phyloP scores from a whole-genome alignment of 2,797 vertebrate genomes.

The Sebastes taczanowskii region DNA sequence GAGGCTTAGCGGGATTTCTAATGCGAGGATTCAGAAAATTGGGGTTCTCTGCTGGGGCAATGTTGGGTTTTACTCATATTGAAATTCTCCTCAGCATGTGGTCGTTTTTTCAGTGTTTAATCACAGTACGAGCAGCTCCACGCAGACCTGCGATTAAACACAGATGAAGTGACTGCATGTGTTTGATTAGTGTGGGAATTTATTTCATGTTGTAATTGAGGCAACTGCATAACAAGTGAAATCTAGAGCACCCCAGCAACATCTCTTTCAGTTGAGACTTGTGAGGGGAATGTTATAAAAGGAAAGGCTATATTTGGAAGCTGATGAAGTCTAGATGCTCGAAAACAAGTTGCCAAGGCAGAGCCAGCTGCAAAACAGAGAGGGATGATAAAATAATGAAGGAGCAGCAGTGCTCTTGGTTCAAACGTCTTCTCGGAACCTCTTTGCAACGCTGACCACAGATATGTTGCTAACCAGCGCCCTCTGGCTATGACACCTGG shows the following conservation, averaged over 20 bases:
- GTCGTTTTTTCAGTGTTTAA: background rate
- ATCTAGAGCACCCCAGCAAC: background rate
- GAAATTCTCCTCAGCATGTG: conserved; percentile 24
- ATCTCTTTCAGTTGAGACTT: background rate
- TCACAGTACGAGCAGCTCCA: background rate
- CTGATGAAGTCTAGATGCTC: conserved; percentile 3
- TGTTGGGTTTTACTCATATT: background rate
- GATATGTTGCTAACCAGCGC: conserved; percentile 16
- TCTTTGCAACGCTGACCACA: background rate
- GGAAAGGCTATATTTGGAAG: conserved; percentile 1
- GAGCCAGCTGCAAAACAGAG: background rate
- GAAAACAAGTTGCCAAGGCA: background rate
- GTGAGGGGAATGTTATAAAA: background rate
- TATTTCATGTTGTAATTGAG: background rate
- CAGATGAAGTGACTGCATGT: background rate
- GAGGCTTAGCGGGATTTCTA: conserved; percentile 29
- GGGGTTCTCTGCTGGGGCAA: background rate
- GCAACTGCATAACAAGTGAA: background rate
- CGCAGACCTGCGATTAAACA: background rate
- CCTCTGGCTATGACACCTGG: conserved; percentile 39
- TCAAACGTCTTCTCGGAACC: background rate
- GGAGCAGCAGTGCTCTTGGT: background rate
- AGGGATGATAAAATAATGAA: background rate
- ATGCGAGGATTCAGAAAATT: conserved; percentile 8
- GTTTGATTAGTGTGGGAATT: background rate